phyloP scores from a whole-genome alignment of 2,888 invertebrate species.

The Magallana nippona region DNA sequence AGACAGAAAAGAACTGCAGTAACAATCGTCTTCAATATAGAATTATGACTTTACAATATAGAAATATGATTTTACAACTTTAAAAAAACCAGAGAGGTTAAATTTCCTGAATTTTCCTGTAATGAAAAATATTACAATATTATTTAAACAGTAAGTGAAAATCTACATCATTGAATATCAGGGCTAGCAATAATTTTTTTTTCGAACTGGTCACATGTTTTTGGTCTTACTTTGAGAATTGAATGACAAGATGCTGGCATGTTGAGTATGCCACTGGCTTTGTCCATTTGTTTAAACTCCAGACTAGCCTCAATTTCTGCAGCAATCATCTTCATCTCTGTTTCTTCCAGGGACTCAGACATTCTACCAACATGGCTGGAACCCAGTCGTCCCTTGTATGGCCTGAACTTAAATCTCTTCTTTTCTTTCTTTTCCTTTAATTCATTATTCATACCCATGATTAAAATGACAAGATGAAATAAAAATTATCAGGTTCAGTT shows the following conservation, averaged over 20 bases:
- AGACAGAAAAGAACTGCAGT: no score
- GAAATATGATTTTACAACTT: no score
- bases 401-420: conserved; percentile 67
- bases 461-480: no score
- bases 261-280: conserved; percentile 61
- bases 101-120: no score
- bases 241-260: conserved; percentile 77
- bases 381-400: conserved; percentile 70
- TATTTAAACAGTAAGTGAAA: no score
- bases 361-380: conserved; percentile 69
- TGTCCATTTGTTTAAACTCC: conserved; percentile 53
- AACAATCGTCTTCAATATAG: no score
- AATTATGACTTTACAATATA: no score
- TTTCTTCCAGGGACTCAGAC: conserved; percentile 73
- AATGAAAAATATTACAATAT: no score
- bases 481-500: no score
- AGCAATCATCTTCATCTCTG: conserved; percentile 69
- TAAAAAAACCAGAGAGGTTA: no score
- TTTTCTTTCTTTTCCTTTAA: conserved; percentile 46
- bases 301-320: conserved; percentile 63
- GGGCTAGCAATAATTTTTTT: not conserved
- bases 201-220: not conserved
- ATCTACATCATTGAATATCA: not conserved
- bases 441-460: no score
- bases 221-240: conserved; percentile 69